Percentiles rank a stretch among this genome's conserved stretches.
phyloP scores from a whole-genome alignment of 64 coral and sea anemone species.

The Acropora yongei region DNA sequence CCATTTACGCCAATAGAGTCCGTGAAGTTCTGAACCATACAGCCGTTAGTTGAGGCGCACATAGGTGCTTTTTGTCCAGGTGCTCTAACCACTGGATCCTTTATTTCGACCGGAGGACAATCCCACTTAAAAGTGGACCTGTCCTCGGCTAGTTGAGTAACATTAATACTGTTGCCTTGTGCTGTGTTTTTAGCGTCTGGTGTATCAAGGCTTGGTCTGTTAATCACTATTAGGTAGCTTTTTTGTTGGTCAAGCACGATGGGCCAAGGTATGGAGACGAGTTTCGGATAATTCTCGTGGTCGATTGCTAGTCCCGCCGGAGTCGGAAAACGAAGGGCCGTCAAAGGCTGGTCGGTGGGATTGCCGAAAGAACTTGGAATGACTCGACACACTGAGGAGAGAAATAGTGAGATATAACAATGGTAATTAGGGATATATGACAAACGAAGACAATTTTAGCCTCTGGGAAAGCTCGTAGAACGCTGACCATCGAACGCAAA shows the following conservation, averaged over 20 bases:
- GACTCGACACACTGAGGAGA: neutral
- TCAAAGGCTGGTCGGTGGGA: neutral
- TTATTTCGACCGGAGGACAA: neutral
- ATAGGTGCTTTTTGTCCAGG: neutral
- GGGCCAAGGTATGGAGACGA: constrained; percentile 21
- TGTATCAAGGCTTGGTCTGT: neutral
- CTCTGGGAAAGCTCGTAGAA: too few species aligned
- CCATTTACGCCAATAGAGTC: too few species aligned
- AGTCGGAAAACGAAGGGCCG: neutral
- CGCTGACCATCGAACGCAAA: neutral
- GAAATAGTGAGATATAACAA: neutral
- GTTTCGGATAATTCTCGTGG: constrained; percentile 24
- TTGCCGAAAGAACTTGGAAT: neutral
- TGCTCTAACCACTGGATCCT: neutral
- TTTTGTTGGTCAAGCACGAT: neutral
- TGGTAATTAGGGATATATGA: too few species aligned
- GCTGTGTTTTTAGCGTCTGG: neutral
- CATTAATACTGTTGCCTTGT: neutral
- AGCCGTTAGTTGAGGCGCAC: neutral
- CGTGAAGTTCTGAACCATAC: neutral
- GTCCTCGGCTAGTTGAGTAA: neutral
- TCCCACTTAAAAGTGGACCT: neutral
- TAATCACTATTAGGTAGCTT: neutral
- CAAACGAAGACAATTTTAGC: too few species aligned
- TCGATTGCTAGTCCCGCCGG: constrained; percentile 19